Base-by-base conservation (phyloP, 2,797 vertebrate genomes). In the Furcifer pardalis region DNA sequence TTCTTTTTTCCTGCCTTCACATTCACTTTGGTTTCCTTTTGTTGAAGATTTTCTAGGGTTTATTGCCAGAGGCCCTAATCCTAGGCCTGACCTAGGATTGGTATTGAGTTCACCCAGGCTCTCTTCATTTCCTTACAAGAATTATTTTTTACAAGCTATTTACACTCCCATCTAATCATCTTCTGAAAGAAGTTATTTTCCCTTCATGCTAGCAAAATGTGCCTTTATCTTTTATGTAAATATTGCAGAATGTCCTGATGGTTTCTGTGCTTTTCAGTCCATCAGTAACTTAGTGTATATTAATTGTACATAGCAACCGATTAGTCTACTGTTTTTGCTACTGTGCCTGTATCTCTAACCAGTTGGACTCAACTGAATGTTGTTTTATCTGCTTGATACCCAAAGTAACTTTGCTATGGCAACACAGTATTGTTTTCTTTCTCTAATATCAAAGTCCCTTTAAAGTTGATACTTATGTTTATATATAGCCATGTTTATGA, bases 221-320 rank as follows among this genome's bases (percentile, higher is more conserved):
- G 17, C 7, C 7, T 1, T 1, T 5, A 76, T 40, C 44, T 81
- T 40, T 35, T 46, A 40, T 60, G 62, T 81, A 69, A 44, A 46
- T 44, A 69, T 75, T 81, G 35, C 52, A 80, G 49, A 76, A 40
- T 49, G 35, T 2, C n/a, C 10, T 40, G 2, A 13, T 59, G 9
- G 23, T 84, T 77, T 2, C 52, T 77, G 1, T 60, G 79, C 76
- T 79, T 19, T 75, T 69, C 46, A 15, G 86, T 79, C 81, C 84
- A 42, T 66, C 88, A 92, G 0, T 89, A 60, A 77, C 35, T 86
- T n/a, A 15, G 7, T 30, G 37, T 30, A 19, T 25, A 83, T 72
- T 88, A 83, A 30, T 84, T 89, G 73, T 93, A 87, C 95, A 92
- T 96, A 96, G 95, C 94, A 96, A 94, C 95, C 89, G 82, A 85